Percentiles rank a stretch among this genome's conserved stretches.
Evolutionary conservation across 2,797 vertebrate genomes (phyloP).

Genomic region (Spea hammondii): DNA sequence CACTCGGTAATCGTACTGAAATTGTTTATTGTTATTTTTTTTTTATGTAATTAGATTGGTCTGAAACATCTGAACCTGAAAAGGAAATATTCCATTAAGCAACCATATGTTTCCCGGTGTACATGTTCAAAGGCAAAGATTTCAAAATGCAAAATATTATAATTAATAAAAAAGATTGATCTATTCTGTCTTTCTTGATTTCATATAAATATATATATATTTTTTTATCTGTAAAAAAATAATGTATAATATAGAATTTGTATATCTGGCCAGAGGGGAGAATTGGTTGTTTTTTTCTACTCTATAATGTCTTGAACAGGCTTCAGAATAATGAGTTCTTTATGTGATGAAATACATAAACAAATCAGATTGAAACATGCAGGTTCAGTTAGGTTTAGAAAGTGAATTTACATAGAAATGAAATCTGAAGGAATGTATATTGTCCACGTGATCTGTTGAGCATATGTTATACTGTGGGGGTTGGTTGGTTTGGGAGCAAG

Average conservation of each 20-base stretch:
- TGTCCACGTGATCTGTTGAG: constrained; percentile 43
- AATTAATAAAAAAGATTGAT: constrained; percentile 8
- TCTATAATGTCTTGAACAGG: constrained; percentile 27
- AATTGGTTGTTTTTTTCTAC: constrained; percentile 15
- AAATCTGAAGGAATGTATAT: constrained; percentile 49
- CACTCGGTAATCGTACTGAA: neutral
- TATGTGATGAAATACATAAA: constrained; percentile 53
- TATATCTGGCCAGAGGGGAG: constrained; percentile 31
- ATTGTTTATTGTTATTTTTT: neutral
- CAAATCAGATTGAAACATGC: constrained; percentile 53
- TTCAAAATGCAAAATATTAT: constrained; percentile 12
- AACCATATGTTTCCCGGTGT: constrained; percentile 2
- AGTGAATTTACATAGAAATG: constrained; percentile 53
- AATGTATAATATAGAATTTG: constrained; percentile 1
- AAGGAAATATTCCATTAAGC: neutral
- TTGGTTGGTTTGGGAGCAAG: neutral
- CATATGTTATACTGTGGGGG: constrained; percentile 38
- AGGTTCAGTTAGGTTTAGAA: constrained; percentile 53
- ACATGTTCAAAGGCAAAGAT: neutral
- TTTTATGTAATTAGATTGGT: too few species aligned
- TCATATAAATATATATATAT: neutral
- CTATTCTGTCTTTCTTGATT: constrained; percentile 2
- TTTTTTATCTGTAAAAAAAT: constrained; percentile 15
- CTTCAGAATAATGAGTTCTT: constrained; percentile 49
- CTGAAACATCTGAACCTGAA: neutral